Evolutionary conservation across 2,888 invertebrate genomes (phyloP), one percentile per base, ranked within the genome.

Genomic region (Falcaria lacertinaria): DNA sequence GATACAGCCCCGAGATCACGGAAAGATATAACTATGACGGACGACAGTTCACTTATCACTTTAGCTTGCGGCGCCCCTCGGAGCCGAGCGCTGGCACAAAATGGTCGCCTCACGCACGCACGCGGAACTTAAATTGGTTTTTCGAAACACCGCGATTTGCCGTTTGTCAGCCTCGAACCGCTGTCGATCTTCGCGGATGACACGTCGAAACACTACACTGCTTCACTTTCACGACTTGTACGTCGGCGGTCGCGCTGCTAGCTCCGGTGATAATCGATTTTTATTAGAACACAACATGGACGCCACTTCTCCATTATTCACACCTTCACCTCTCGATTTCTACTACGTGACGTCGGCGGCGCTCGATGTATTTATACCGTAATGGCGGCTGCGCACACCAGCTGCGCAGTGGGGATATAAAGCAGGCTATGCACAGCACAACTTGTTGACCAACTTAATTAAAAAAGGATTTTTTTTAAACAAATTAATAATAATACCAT

Each of bases 231-330:
- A 81, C 86, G 80, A 80, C 76, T 37, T 72, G 56, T 69, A 67
- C 73, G 79, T 77, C 80, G 83, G 77, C 82, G 77, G 80, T 79
- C 83, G 74, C 83, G 64, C 88, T 87, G 88, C 88, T 89, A 88
- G 80, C 87, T 88, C 77, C 80, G 81, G 74, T 80, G 80, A 80
- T 78, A 72, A 80, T 87, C 75, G 79, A 83, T 86, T 81, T 74
- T 74, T 50, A 54, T 63, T 69, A 74, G 69, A 75, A 85, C 76
- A 77, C 71, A 79, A 78, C 73, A 76, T 73, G 71, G 79, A 86
- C 81, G 85, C 77, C 85, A 85, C 86, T 77, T 86, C 79, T 84
- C 88, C 88, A 88, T 88, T 77, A 82, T 86, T 83, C 71, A 69
- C 82, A 78, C 78, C 79, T 85, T 81, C 83, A 74, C 87, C 83